Evolutionary conservation across 2,888 invertebrate genomes (phyloP).

Genomic region (Anticlea derivata): DNA sequence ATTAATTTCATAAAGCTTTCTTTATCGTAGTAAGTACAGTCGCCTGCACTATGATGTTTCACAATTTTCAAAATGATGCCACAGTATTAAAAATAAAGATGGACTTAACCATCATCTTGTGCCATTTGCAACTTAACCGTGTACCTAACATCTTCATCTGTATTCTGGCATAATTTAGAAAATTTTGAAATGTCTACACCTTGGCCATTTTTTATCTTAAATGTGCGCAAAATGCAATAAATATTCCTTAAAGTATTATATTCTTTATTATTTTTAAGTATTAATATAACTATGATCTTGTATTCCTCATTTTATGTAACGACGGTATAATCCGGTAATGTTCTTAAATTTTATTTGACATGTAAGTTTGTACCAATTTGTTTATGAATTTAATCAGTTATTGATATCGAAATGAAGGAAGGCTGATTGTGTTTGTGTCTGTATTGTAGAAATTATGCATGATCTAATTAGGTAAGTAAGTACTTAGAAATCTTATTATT

Average conservation of each 20-base stretch:
- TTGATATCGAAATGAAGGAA: conserved; percentile 42
- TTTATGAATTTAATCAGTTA: conserved; percentile 24
- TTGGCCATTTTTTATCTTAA: neutral
- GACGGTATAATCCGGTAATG: conserved; percentile 21
- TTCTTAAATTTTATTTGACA: conserved; percentile 27
- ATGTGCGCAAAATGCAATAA: neutral
- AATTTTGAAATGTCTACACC: too few species aligned
- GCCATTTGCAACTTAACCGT: too few species aligned
- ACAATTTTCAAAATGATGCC: too few species aligned
- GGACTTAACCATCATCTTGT: too few species aligned
- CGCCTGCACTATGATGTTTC: too few species aligned
- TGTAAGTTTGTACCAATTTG: conserved; percentile 6
- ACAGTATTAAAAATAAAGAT: too few species aligned
- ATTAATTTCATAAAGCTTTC: neutral
- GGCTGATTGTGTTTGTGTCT: conserved; percentile 45
- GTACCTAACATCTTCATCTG: too few species aligned
- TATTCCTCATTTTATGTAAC: conserved; percentile 17
- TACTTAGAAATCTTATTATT: conserved; percentile 41
- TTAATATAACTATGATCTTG: conserved; percentile 4
- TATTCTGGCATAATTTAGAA: too few species aligned
- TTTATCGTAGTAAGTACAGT: too few species aligned
- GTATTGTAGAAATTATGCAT: conserved; percentile 37
- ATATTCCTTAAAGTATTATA: conserved; percentile 8
- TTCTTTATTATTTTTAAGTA: conserved; percentile 4
- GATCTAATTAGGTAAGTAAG: conserved; percentile 48